Evolutionary conservation across 2,888 invertebrate genomes (phyloP), one percentile per base, ranked within the genome.

Genomic region (Bombyx huttoni): DNA sequence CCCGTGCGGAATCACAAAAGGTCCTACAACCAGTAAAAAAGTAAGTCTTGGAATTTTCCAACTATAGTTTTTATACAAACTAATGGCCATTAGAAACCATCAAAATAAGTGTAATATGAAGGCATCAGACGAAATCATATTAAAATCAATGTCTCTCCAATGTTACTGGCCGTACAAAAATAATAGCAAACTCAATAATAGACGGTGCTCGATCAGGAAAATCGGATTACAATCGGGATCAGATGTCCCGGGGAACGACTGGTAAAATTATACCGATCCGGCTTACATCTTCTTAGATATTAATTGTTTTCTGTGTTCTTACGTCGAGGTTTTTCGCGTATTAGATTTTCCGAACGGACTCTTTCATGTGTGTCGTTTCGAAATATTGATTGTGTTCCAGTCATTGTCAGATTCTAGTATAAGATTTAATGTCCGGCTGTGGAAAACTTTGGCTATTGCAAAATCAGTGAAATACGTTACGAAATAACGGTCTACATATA

Each of bases 151-250:
- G 84, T 85, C 70, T 65, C 60, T 53, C 54, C 62, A 57, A 64
- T 64, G 73, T 72, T 70, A 70, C 70, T 64, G 64, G 69, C 60
- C 64, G 70, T 68, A 75, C 65, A 70, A 71, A 78, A 81, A 79
- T 80, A 82, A 79, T 75, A 75, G 78, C 72, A 78, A 84, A 85
- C 73, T 70, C 71, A 81, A 87, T 85, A 86, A 82, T 58, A 64
- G 55, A 64, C 72, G 65, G 76, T 73, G 76, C 76, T 84, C 85
- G 84, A 86, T 84, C 82, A 80, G 78, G 60, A 71, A 77, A 86
- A 87, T 87, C 86, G 73, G 86, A 87, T 86, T 86, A 86, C 68
- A 59, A 53, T 65, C 58, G 72, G 77, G 83, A 86, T 86, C 87
- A 84, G 84, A 85, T 85, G 83, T 81, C 84, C 75, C 70, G 72